Base-by-base conservation (phyloP, 2,113 vertebrate species). In the Petrocephalus microphthalmus region DNA sequence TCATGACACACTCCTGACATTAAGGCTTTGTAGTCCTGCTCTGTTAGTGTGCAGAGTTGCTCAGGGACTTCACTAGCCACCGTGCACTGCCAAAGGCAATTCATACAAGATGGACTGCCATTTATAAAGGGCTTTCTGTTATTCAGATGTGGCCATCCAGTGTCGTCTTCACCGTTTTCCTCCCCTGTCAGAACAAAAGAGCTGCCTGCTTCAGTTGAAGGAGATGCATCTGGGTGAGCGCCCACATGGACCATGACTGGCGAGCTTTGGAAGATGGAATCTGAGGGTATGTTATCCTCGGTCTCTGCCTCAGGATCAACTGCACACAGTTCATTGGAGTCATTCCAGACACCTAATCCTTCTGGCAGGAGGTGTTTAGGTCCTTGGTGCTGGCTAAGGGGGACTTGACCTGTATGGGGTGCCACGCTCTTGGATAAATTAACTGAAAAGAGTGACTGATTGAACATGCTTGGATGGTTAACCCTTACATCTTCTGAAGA, bases 1-100 rank as follows among this genome's bases (percentile, higher is more conserved):
- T 92, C 85, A 2, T 96, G 95, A 22, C 94, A 96, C 81, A 98
- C 96, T 10, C 97, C 97, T 5, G 97, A 95, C 85, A 99, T 91
- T 0, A 99, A 95, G 10, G 93, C 94, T 64, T 86, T 87, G 90
- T 97, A 96, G 91, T 99, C 98, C 0, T 93, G 90, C 1, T 93
- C 92, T 5, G 92, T 93, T 92, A 99, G 93, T 29, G 90, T 71
- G 4, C 95, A 95, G 71, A 93, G 92, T 0, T 90, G 87, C 10
- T 92, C 89, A 0, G 89, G 81, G 60, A 57, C n/a, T 5, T 47
- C 56, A 29, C 20, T 60, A 53, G 85, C 85, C 11, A 57, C 85
- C 19, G 11, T 29, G 81, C 88, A 91, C 0, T 53, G 87, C 37
- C 91, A 71, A 10, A 90, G 52, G 88, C 95, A 95, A 87, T 45